phyloP scores from a whole-genome alignment of 2,888 invertebrate species.

The Drymonia ruficornis region DNA sequence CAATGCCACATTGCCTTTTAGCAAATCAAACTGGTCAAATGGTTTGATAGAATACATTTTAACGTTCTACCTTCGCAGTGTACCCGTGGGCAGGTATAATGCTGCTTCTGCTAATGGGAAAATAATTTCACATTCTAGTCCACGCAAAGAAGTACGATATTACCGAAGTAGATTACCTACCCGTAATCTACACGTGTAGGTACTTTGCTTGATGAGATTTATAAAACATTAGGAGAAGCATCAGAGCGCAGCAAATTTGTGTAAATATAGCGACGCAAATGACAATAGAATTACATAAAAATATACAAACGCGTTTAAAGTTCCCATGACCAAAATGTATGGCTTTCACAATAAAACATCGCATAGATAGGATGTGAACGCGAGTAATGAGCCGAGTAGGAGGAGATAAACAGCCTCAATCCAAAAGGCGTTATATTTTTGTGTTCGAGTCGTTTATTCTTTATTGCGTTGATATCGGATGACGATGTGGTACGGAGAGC shows the following conservation, averaged over 20 bases:
- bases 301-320: slow-evolving; percentile 17
- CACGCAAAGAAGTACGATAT: slow-evolving; percentile 7
- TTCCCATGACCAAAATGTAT: slow-evolving; percentile 43
- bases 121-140: slow-evolving; percentile 32
- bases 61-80: neutral
- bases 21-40: neutral
- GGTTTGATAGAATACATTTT: neutral
- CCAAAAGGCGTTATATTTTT: slow-evolving; percentile 12
- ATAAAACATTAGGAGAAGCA: slow-evolving; percentile 42
- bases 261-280: slow-evolving; percentile 42
- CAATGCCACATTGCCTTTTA: no score
- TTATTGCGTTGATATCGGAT: slow-evolving; percentile 28
- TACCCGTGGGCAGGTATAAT: no score
- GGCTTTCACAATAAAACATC: slow-evolving; percentile 24
- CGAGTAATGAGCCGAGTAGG: slow-evolving; percentile 21
- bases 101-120: slow-evolving; percentile 31
- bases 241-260: slow-evolving; percentile 46
- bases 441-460: slow-evolving; percentile 7
- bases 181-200: slow-evolving; percentile 20
- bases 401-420: slow-evolving; percentile 18
- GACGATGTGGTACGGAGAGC: slow-evolving; percentile 21
- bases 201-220: slow-evolving; percentile 38
- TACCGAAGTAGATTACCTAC: slow-evolving; percentile 18
- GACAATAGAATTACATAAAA: slow-evolving; percentile 50
- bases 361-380: slow-evolving; percentile 13